Conservation (phyloP, 1,140 invertebrate genomes). For the Plectus sambesii region DNA sequence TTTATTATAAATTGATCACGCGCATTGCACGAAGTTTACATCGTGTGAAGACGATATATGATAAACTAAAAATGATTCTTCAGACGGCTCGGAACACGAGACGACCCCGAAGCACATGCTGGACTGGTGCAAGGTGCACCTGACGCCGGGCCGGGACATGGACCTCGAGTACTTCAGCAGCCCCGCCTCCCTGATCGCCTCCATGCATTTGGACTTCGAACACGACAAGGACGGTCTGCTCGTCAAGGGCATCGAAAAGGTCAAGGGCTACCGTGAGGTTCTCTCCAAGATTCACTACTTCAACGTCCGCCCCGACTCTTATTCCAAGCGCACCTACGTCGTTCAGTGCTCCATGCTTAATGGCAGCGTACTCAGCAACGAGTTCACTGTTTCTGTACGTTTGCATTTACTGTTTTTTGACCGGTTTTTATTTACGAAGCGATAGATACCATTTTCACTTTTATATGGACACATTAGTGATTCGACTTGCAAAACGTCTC, state of each 20-base stretch:
- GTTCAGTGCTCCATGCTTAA: constrained; percentile 37
- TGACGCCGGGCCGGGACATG: constrained; percentile 42
- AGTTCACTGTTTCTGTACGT: constrained; percentile 29
- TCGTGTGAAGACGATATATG: no score
- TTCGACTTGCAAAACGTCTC: no score
- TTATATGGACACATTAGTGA: no score
- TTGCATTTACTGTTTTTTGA: no score
- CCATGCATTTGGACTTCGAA: constrained; percentile 41
- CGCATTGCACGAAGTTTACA: no score
- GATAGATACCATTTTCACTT: no score
- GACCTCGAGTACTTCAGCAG: constrained; percentile 43
- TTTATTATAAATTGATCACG: no score
- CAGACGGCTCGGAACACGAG: constrained; percentile 29
- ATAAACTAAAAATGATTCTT: no score
- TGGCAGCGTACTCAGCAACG: constrained; percentile 40
- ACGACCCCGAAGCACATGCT: constrained; percentile 33
- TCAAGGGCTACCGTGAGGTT: constrained; percentile 31
- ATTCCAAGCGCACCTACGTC: constrained; percentile 38
- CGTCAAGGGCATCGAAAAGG: constrained; percentile 32
- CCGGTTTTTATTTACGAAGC: no score
- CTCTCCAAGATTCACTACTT: constrained; percentile 44
- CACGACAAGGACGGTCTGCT: constrained; percentile 42
- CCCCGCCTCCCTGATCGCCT: constrained; percentile 41
- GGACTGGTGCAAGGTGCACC: constrained; percentile 41
- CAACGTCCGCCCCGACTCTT: constrained; percentile 42